A percentile compares a stretch with the other conserved stretches of the same genome.
These are phyloP conservation scores for Neoscelio sp. DNA, from an alignment of 2,888 invertebrate genomes.

Conservation along the genomic window DNA sequence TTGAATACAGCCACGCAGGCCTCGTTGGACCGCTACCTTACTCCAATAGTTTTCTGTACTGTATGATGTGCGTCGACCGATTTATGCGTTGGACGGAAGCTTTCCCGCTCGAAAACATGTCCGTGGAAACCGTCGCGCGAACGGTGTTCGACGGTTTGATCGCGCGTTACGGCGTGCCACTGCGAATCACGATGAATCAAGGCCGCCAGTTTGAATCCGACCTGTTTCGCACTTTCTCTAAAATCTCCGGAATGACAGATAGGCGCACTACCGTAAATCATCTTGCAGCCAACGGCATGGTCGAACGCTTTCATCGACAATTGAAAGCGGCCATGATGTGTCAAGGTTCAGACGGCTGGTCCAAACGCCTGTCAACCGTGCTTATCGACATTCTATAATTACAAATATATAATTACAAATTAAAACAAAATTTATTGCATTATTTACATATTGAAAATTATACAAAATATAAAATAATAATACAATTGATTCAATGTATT, in stretches of 20 bases:
- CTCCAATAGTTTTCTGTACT: constrained; percentile 69
- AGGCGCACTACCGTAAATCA: constrained; percentile 56
- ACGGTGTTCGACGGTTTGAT: constrained; percentile 62
- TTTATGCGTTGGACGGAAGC: constrained; percentile 70
- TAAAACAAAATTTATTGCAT: no score
- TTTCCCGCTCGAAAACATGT: constrained; percentile 24
- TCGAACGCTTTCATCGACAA: constrained; percentile 59
- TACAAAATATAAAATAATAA: no score
- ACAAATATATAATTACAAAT: no score
- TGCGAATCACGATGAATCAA: constrained; percentile 69
- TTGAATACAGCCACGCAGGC: constrained; percentile 77
- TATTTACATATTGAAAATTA: no score
- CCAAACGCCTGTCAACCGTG: not conserved
- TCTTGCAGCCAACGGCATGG: constrained; percentile 56
- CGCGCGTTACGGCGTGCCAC: constrained; percentile 62
- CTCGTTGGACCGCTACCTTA: constrained; percentile 68
- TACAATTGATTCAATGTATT: no score
- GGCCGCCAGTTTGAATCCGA: constrained; percentile 70
- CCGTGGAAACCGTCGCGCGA: constrained; percentile 67
- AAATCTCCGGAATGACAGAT: constrained; percentile 15
- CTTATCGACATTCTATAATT: constrained; percentile 11
- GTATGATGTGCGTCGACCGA: constrained; percentile 76
- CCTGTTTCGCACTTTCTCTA: no score
- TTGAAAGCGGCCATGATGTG: constrained; percentile 35
- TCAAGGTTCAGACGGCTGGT: constrained; percentile 18